Evolutionary conservation across 2,113 vertebrate species (phyloP).

Genomic region (Campylorhamphus procurvoides): DNA sequence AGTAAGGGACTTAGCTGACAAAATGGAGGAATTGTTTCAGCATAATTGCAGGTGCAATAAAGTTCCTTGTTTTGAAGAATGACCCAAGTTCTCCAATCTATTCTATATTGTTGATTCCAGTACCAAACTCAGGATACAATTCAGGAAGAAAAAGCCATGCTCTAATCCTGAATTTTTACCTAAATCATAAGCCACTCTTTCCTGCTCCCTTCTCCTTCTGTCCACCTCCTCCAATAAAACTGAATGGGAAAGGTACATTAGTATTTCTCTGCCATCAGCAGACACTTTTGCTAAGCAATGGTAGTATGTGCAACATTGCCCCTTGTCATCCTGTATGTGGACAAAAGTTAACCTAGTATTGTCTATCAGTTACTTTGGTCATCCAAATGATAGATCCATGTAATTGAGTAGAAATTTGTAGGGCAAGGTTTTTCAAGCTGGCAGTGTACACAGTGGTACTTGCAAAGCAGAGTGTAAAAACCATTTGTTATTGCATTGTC

Average conservation of each 20-base stretch:
- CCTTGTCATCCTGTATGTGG: neutral
- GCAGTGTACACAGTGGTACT: neutral
- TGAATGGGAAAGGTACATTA: neutral
- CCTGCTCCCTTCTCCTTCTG: neutral
- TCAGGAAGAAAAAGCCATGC: neutral
- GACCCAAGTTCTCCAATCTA: neutral
- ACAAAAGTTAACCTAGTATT: neutral
- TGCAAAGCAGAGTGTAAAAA: neutral
- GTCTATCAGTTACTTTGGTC: neutral
- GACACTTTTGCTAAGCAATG: neutral
- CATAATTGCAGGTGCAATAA: neutral
- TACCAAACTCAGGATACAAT: neutral
- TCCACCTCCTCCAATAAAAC: neutral
- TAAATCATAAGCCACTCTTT: neutral
- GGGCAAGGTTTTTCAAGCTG: neutral
- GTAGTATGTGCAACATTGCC: neutral
- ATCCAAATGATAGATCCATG: neutral
- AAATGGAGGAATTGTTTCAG: neutral
- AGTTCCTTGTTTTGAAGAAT: neutral
- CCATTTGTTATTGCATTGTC: neutral
- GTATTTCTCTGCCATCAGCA: neutral
- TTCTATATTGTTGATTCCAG: neutral
- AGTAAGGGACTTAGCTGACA: neutral
- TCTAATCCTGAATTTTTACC: neutral
- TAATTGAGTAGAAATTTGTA: neutral